These are phyloP conservation scores for Tolmerus cingulatus DNA, from an alignment of 2,888 invertebrate species.

Conservation along the genomic window DNA sequence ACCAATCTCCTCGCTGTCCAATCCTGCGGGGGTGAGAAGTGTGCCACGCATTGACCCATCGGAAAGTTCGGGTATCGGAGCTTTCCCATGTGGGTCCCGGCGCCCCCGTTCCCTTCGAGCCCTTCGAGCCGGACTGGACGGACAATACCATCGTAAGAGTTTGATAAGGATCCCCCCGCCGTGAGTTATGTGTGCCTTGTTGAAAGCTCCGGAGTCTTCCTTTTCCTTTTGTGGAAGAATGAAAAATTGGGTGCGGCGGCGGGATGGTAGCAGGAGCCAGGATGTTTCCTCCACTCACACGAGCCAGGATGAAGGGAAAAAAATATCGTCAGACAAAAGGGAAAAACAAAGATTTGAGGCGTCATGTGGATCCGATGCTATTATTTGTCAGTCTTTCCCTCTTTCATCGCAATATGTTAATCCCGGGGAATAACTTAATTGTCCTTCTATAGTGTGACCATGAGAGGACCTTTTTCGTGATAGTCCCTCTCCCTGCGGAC, in stretches of 20 bases:
- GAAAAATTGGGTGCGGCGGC: conserved; percentile 46
- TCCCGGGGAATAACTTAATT: conserved; percentile 45
- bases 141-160: conserved; percentile 35
- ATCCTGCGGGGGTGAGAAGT: conserved; percentile 1
- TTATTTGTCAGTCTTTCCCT: conserved; percentile 40
- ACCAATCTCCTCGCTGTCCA: conserved; percentile 32
- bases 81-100: background rate
- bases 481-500: background rate
- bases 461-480: conserved; percentile 1
- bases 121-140: conserved; percentile 21
- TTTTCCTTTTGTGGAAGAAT: conserved; percentile 22
- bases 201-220: background rate
- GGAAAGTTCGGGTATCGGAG: conserved; percentile 5
- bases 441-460: conserved; percentile 41
- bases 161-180: conserved; percentile 29
- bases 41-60: conserved; percentile 29
- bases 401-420: conserved; percentile 44
- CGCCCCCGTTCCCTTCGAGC: background rate
- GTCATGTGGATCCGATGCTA: conserved; percentile 46
- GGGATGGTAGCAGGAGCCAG: background rate
- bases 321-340: conserved; percentile 41
- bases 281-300: background rate
- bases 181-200: conserved; percentile 30
- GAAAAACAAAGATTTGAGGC: conserved; percentile 46
- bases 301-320: background rate